Evolutionary conservation across 2,113 vertebrate species (phyloP), one percentile per base, ranked within the genome.

Genomic region (Solea solea): DNA sequence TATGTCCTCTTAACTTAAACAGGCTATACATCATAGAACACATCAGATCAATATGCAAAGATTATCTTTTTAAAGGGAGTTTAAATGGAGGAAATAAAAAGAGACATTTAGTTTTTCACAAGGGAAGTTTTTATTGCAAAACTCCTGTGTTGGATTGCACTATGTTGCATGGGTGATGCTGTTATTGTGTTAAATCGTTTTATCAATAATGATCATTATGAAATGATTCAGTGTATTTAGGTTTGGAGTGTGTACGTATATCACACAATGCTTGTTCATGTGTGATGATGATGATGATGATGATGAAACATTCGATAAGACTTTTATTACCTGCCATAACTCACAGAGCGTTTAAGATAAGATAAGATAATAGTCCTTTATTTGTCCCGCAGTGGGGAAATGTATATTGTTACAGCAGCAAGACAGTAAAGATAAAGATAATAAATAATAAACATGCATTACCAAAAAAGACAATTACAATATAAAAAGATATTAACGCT

Each of bases 141-240:
- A 12, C n/a, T 65, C 15, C 41, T 66, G 21, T 44, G 54, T 63
- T 64, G 10, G 10, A 69, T 73, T 77, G 64, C 69, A 71, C 28
- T 70, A 58, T 61, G 13, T 54, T 56, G 16, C 44, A 46, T 1
- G 1, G 27, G 15, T 42, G 58, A 62, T 72, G 56, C 40, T 0
- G 3, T 64, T 64, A 13, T 54, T 55, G 10, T 66, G 12, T 44
- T 41, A 3, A 45, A 65, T 9, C 2, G 9, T 63, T 50, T 53
- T 46, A 50, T 42, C 42, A 49, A 44, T 21, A 55, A 9, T 45
- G 16, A 45, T 13, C 14, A 28, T 25, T 67, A 45, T 34, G 45
- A 7, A 65, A 34, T 27, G 52, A 53, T 53, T 27, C 50, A 9
- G 4, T 27, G 25, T 12, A 41, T 28, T 16, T 16, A 54, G 45